Evolutionary conservation across 1,140 invertebrate genomes (phyloP), one percentile per base, ranked within the genome.

Genomic region (Drosophila melanica): DNA sequence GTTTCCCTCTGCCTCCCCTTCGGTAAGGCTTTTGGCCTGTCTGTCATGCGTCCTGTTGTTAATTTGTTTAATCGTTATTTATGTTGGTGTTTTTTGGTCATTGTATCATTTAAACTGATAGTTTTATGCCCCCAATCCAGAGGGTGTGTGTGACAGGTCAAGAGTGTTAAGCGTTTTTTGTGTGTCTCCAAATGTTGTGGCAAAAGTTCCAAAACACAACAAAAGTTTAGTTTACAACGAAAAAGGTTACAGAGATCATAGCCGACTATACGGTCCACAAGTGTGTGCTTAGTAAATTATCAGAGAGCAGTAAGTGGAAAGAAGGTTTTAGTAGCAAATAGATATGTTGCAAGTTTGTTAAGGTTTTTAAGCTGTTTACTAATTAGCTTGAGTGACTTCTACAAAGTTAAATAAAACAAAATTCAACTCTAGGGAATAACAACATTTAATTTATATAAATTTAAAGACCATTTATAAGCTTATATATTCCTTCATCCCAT

Each of bases 41-140:
- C 33, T 35, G 33, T 35, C 33, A 35, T 35, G 16, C 30, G 50
- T 53, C 37, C 47, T 48, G 20, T 62, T 73, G 27, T 62, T 73
- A 82, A 87, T 87, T 87, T 79, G 75, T 60, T 20, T 87, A 79
- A 82, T 81, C 67, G 64, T 68, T 82, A 77, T 71, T 75, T 73
- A 75, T 81, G 66, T 53, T 30, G 53, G 44, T 77, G 59, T 51
- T 68, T 57, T 79, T 48, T 62, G 79, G 82, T 76, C 75, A 67
- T 81, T 87, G 65, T 70, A 66, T 67, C 20, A 69, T 76, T 81
- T 81, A n/a, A 41, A 55, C 59, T 73, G 53, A 70, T 64, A 72
- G 66, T 62, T 51, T 59, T 42, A 75, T 51, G 71, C 14, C 20
- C 10, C 20, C 18, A 55, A 45, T 41, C 14, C 33, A 35, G 33